Conservation (phyloP, 1,140 invertebrate species). For the Heliconius hermathena region DNA sequence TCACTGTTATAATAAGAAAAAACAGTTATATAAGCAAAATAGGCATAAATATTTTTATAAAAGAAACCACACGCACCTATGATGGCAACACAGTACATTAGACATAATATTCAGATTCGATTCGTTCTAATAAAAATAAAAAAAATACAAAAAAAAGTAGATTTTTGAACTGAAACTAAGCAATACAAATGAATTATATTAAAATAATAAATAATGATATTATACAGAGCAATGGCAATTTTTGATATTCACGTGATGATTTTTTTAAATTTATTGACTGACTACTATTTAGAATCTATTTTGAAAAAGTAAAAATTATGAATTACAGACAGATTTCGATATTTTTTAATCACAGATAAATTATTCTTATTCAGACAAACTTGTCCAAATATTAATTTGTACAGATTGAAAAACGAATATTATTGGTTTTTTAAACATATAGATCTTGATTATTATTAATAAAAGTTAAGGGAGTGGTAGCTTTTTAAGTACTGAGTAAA, state of each 20-base stretch:
- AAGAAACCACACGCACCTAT: constrained; percentile 27
- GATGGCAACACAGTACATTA: constrained; percentile 24
- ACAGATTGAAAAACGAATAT: not conserved
- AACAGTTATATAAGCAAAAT: not conserved
- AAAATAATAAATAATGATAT: not conserved
- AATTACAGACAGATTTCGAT: not conserved
- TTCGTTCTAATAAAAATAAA: constrained; percentile 9
- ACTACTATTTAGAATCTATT: not conserved
- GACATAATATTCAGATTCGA: not conserved
- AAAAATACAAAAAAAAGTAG: constrained; percentile 17
- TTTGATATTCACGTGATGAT: not conserved
- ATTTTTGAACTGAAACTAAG: constrained; percentile 1
- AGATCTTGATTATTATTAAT: constrained; percentile 1
- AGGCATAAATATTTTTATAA: constrained; percentile 27
- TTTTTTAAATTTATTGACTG: constrained; percentile 1
- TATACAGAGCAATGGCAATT: not conserved
- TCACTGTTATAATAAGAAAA: not conserved
- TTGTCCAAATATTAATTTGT: not conserved
- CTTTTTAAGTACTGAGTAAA: not conserved
- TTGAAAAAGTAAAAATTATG: not conserved
- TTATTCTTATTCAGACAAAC: not conserved
- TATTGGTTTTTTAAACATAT: not conserved
- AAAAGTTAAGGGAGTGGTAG: not conserved
- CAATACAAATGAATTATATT: not conserved
- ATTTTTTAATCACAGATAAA: not conserved